These are phyloP conservation scores for Nomada ferruginata DNA, from an alignment of 2,888 invertebrate species.

Conservation along the genomic window DNA sequence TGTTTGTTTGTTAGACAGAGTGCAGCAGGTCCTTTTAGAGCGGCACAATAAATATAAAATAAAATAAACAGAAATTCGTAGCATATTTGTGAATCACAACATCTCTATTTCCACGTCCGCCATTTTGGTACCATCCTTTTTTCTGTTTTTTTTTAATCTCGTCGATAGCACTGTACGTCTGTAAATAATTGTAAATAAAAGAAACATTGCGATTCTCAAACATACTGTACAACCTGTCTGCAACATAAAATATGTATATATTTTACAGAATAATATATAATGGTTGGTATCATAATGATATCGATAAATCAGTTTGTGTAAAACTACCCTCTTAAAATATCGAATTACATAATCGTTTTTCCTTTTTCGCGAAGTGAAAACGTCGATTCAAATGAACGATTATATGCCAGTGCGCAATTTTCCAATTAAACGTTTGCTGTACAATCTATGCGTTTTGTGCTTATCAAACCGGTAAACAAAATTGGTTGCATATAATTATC, in stretches of 20 bases:
- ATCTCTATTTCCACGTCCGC: slow-evolving; percentile 7
- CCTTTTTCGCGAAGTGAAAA: slow-evolving; percentile 39
- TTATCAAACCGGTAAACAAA: slow-evolving; percentile 5
- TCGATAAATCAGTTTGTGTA: slow-evolving; percentile 55
- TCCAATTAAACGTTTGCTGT: slow-evolving; percentile 40
- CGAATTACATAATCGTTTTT: slow-evolving; percentile 58
- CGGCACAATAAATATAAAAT: slow-evolving; percentile 61
- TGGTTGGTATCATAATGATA: slow-evolving; percentile 61
- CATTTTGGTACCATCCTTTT: not conserved
- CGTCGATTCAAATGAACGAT: slow-evolving; percentile 47
- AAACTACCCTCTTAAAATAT: slow-evolving; percentile 57
- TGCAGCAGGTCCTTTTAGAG: slow-evolving; percentile 65
- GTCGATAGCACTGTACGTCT: too few species aligned
- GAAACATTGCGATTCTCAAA: slow-evolving; percentile 55
- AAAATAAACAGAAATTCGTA: slow-evolving; percentile 54
- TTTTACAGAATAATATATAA: slow-evolving; percentile 76
- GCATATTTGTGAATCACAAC: slow-evolving; percentile 55
- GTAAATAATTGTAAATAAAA: not conserved
- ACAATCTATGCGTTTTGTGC: not conserved
- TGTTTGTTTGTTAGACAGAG: slow-evolving; percentile 53
- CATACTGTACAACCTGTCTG: slow-evolving; percentile 66
- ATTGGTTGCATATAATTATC: slow-evolving; percentile 5
- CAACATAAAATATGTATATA: slow-evolving; percentile 76
- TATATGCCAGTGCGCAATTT: slow-evolving; percentile 63
- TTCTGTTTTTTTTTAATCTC: too few species aligned